Evolutionary conservation across 2,888 invertebrate species (phyloP).

Genomic region (Drosophila pseudotalamancana): DNA sequence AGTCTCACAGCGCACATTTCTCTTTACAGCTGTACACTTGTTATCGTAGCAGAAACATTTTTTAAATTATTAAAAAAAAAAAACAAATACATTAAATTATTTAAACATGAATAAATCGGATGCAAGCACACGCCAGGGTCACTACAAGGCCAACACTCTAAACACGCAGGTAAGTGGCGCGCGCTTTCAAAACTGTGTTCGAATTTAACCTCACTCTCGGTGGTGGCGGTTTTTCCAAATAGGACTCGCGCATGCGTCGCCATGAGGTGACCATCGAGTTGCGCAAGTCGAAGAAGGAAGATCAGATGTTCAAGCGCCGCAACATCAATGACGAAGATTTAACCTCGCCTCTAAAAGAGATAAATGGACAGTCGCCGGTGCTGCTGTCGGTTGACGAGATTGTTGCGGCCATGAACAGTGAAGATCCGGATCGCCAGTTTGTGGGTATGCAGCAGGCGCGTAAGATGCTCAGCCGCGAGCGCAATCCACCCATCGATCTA

Average conservation of each 20-base stretch:
- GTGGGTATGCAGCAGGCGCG: conserved; percentile 92
- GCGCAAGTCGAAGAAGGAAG: conserved; percentile 96
- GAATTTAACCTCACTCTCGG: conserved; percentile 51
- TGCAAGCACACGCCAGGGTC: conserved; percentile 86
- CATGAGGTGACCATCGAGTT: conserved; percentile 95
- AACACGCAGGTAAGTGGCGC: conserved; percentile 88
- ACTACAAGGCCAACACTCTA: conserved; percentile 92
- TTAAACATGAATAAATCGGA: conserved; percentile 76
- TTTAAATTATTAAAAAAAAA: neutral
- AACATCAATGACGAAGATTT: conserved; percentile 88
- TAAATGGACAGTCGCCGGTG: conserved; percentile 84
- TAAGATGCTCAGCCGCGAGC: conserved; percentile 94
- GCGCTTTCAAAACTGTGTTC: neutral
- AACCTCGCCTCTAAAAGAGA: conserved; percentile 85
- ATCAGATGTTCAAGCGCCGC: conserved; percentile 95
- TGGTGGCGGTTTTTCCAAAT: neutral
- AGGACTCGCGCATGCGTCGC: conserved; percentile 91
- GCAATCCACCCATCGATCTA: conserved; percentile 94
- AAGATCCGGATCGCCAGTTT: conserved; percentile 87
- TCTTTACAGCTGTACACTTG: conserved; percentile 45
- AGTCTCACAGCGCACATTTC: neutral
- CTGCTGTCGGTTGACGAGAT: conserved; percentile 89
- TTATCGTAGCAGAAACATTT: conserved; percentile 34
- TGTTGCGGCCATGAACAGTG: conserved; percentile 88
- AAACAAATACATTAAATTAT: neutral